A percentile compares a stretch with the other conserved stretches of the same genome.
Evolutionary conservation across 2,888 invertebrate genomes (phyloP).

Genomic region (Ochropleura leucogaster): DNA sequence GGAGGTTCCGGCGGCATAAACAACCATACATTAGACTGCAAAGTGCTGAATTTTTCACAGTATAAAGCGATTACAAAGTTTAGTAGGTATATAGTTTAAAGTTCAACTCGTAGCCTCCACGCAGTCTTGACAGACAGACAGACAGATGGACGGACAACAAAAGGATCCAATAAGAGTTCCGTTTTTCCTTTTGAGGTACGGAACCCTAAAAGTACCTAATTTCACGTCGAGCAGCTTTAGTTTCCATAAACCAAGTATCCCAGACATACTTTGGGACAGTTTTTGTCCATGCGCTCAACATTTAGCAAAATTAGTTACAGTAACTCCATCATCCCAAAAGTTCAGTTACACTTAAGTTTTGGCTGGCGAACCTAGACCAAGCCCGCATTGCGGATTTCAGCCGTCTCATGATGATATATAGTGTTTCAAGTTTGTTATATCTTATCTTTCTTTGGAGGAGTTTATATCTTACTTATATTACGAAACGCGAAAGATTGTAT

Average conservation of each 20-base stretch:
- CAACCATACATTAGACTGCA: too few species aligned
- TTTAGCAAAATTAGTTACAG: neutral
- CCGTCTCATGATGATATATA: conserved; percentile 29
- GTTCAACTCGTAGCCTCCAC: too few species aligned
- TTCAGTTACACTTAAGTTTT: conserved; percentile 24
- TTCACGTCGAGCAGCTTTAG: neutral
- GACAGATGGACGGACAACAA: too few species aligned
- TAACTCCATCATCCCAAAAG: neutral
- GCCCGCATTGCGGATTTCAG: conserved; percentile 41
- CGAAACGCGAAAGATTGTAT: too few species aligned
- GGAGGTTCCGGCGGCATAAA: too few species aligned
- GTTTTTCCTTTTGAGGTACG: too few species aligned
- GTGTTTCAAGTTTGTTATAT: conserved; percentile 26
- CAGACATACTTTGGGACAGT: neutral
- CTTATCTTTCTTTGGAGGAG: conserved; percentile 33
- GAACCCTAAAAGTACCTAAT: too few species aligned
- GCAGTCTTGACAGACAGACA: too few species aligned
- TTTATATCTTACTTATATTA: conserved; percentile 11
- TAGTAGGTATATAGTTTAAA: too few species aligned
- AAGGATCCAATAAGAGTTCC: too few species aligned
- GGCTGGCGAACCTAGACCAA: conserved; percentile 21
- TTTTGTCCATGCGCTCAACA: conserved; percentile 2
- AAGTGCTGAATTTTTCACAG: too few species aligned
- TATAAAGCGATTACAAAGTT: too few species aligned
- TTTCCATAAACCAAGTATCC: neutral